Evolutionary conservation across 2,797 vertebrate genomes (phyloP), one percentile per base, ranked within the genome.

Genomic region (Potorous gilbertii): DNA sequence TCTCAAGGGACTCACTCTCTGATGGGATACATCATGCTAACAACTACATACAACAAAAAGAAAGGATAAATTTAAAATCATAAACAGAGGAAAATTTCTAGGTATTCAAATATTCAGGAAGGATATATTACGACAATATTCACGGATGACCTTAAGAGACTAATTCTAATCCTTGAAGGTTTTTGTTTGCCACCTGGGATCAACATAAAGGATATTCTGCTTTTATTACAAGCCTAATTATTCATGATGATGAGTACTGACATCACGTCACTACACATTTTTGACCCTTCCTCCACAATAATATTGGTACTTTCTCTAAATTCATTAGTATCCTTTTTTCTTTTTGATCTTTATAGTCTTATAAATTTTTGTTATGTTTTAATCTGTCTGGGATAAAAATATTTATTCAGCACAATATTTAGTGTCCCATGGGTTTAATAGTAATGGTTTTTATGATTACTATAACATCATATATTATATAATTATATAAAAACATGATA

Each of bases 171-270:
- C 34, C 92, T 40, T 95, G 52, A 21, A 40, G 18, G 8, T 74
- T 93, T 92, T 91, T 96, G 92, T 92, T 97, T 96, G 56, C 31
- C 54, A 54, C 59, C 92, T 91, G 94, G 11, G 31, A 93, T 96
- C 28, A 92, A 21, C 40, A 74, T 95, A 96, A n/a, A 8, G 0
- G 31, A 34, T 1, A 10, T 24, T 6, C 5, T 91, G 16, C 27
- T 29, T 21, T 46, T 87, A 87, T 87, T 87, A 10, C 74, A 87
- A 87, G 10, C 46, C 5, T 52, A 27, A 92, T 24, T 13, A 54
- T 52, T 40, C 1, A 59, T 28, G 57, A 0, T 24, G n/a, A 29
- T 91, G 54, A 56, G 14, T 40, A 92, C 91, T 40, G 93, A 87
- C 1, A 74, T 89, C 54, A 54, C 27, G 92, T 91, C 92, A 87